Conservation (phyloP, 2,113 vertebrate species). For the Ellobius talpinus region DNA sequence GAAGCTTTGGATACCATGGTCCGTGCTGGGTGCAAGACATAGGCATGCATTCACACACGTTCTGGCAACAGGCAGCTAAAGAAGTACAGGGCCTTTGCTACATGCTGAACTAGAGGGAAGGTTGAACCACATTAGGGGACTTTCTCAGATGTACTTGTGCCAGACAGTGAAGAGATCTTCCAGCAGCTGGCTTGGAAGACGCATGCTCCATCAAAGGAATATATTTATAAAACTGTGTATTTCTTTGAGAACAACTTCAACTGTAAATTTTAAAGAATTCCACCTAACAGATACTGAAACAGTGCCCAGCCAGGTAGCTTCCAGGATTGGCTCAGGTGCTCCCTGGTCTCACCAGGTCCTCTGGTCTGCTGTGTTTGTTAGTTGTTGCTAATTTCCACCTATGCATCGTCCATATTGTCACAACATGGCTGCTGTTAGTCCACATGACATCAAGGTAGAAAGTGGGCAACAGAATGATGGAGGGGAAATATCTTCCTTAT, state of each 20-base stretch:
- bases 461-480: neutral
- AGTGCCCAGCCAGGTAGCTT: neutral
- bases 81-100: neutral
- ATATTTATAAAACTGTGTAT: neutral
- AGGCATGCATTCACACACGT: accelerated
- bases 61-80: too few relatives aligned
- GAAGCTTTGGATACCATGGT: neutral
- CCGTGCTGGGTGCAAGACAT: neutral
- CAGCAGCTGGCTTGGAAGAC: neutral
- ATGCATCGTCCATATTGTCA: neutral
- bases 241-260: neutral
- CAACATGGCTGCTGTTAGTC: neutral
- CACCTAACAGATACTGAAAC: neutral
- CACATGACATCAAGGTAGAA: neutral
- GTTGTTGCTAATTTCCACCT: neutral
- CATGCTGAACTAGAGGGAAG: neutral
- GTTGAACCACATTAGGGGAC: neutral
- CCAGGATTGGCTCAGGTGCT: neutral
- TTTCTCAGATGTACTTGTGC: neutral
- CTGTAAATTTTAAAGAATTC: neutral
- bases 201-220: neutral
- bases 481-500: neutral
- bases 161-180: neutral
- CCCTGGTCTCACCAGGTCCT: neutral
- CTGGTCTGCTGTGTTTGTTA: neutral